These are phyloP conservation scores for Monopterus albus DNA, from an alignment of 2,113 vertebrate genomes.

Conservation along the genomic window DNA sequence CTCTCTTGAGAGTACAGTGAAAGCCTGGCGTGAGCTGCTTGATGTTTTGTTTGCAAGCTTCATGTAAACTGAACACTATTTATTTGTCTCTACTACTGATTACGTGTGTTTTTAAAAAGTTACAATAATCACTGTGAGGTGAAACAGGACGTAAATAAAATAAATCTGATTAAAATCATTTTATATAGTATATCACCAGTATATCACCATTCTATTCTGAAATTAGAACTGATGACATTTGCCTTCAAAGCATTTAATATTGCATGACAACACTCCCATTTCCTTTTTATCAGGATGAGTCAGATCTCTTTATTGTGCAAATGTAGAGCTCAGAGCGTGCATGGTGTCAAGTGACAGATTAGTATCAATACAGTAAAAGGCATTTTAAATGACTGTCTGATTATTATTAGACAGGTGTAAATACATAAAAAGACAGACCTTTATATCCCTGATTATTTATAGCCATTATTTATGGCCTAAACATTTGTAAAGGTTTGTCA, in stretches of 20 bases:
- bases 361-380: constrained; percentile 19
- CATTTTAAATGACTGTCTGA: background rate
- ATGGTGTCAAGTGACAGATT: constrained; percentile 5
- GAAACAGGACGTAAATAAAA: background rate
- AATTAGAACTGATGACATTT: background rate
- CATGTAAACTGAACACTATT: background rate
- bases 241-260: constrained; percentile 3
- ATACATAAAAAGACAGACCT: constrained; percentile 1
- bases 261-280: constrained; percentile 25
- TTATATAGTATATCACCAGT: background rate
- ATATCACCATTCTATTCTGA: background rate
- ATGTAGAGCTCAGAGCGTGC: constrained; percentile 22
- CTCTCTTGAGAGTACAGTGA: background rate
- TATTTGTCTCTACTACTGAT: background rate
- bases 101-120: background rate
- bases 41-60: background rate
- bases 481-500: constrained; percentile 14
- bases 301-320: constrained; percentile 52
- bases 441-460: constrained; percentile 49
- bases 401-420: constrained; percentile 2
- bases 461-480: constrained; percentile 20
- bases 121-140: too few species aligned
- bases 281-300: constrained; percentile 28
- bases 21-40: background rate
- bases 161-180: background rate